Base-by-base conservation (phyloP, 1,140 invertebrate species). In the Vanessa tameamea region DNA sequence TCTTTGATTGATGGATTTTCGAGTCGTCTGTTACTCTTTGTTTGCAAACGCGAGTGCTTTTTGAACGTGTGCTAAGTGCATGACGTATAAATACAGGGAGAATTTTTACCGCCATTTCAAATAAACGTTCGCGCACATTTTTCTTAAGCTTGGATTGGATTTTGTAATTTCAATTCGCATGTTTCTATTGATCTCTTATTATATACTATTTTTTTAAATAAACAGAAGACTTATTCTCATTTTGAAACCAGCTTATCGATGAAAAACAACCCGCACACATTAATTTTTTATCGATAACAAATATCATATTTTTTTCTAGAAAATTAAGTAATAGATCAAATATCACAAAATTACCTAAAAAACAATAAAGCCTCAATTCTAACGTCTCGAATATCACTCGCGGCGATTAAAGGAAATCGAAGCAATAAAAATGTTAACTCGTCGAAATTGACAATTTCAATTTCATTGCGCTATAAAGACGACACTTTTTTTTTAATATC, bases 1-100 rank as follows among this genome's bases (percentile, higher is more conserved):
- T 86, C 87, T 91, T 89, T 89, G 88, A 92, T 92, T 90, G 90
- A 88, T 89, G 85, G 80, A 81, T 85, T 89, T 86, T 37, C 70
- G 74, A 76, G 79, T 83, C 87, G 64, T 67, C 69, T 72, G 67
- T 72, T 79, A 77, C 73, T 81, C 72, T 86, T 78, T 86, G 87
- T 86, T 85, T 86, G 77, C 64, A 70, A 72, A 80, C 77, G 78
- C 78, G 79, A 85, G 82, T 82, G 82, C 80, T 79, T 79, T 85
- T 81, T 81, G 70, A 78, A 70, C 73, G 68, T 75, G 72, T 64
- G 69, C 69, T 75, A 76, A 76, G 73, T 73, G 64, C 77, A 71
- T 76, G 71, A 72, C 71, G 71, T 72, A 72, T 66, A 66, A 72
- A 71, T 71, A 59, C 48, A 23, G 59, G 61, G 50, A 50, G 55